phyloP scores from a whole-genome alignment of 2,113 vertebrate genomes.

The Dicrurus megarhynchus region DNA sequence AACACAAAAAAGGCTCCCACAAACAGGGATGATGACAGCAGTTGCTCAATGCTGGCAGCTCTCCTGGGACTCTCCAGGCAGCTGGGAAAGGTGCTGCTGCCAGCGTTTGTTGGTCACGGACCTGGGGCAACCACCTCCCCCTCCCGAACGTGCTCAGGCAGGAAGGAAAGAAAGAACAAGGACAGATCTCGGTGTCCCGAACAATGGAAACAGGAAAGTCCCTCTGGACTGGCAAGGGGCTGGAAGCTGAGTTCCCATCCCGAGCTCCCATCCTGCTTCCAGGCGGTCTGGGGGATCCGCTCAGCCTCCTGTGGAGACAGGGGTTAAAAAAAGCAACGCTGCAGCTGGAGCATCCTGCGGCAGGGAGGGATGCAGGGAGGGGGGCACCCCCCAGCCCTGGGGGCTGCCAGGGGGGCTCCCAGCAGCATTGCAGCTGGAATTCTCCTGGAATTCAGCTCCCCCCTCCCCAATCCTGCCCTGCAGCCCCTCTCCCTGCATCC shows the following conservation, averaged over 20 bases:
- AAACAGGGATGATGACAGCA: neutral
- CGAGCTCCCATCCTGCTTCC: neutral
- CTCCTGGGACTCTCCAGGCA: neutral
- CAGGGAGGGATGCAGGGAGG: neutral
- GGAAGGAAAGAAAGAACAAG: slow-evolving; percentile 11
- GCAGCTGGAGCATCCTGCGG: neutral
- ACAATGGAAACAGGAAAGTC: slow-evolving; percentile 18
- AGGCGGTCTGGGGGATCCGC: no score
- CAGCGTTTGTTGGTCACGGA: neutral
- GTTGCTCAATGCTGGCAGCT: neutral
- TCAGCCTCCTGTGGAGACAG: no score
- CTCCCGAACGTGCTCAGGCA: neutral
- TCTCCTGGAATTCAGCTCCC: neutral
- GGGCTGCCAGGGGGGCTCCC: neutral
- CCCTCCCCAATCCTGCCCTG: no score
- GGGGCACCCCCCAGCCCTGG: neutral
- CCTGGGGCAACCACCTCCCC: neutral
- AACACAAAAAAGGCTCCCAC: neutral
- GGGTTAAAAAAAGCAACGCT: neutral
- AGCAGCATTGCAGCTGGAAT: neutral
- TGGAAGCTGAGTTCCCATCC: neutral
- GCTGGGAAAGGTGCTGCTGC: neutral
- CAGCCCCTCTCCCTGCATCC: no score
- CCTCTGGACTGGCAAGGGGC: neutral
- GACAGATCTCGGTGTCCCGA: neutral